A percentile compares a stretch with the other conserved stretches of the same genome.
Evolutionary conservation across 1,140 invertebrate genomes (phyloP).

Genomic region (Leguminivora glycinivorella): DNA sequence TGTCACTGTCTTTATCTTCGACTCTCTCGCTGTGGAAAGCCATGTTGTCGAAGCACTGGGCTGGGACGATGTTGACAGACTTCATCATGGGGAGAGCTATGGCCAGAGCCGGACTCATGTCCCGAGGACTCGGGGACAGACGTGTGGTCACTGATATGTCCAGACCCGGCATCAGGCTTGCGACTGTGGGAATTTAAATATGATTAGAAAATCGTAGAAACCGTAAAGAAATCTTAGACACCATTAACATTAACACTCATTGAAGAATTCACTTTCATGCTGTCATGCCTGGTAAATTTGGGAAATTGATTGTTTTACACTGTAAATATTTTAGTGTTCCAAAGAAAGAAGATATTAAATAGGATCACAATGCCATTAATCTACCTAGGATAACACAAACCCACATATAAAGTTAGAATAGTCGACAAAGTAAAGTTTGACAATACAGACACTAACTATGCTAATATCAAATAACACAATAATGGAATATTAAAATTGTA

Average conservation of each 20-base stretch:
- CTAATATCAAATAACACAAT: background rate
- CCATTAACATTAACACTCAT: slow-evolving; percentile 6
- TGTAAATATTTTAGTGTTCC: background rate
- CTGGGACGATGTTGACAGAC: slow-evolving; percentile 69
- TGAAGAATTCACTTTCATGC: slow-evolving; percentile 34
- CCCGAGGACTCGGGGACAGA: slow-evolving; percentile 71
- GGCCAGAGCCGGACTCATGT: slow-evolving; percentile 68
- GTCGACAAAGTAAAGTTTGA: background rate
- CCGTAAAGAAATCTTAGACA: background rate
- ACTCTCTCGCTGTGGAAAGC: slow-evolving; percentile 66
- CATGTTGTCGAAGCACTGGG: slow-evolving; percentile 77
- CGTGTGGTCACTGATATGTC: slow-evolving; percentile 71
- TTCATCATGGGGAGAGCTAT: slow-evolving; percentile 77
- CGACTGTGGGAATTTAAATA: slow-evolving; percentile 60
- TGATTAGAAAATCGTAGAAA: slow-evolving; percentile 18
- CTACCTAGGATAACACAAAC: background rate
- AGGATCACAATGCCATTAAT: background rate
- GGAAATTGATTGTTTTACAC: background rate
- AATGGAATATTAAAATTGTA: background rate
- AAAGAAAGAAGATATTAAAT: background rate
- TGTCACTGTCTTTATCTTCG: slow-evolving; percentile 47
- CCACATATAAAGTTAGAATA: background rate
- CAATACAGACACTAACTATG: background rate
- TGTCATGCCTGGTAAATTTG: slow-evolving; percentile 33
- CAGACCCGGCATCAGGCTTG: slow-evolving; percentile 75